Conservation (phyloP, 1,140 invertebrate species). For the Zaprionus taronus region DNA sequence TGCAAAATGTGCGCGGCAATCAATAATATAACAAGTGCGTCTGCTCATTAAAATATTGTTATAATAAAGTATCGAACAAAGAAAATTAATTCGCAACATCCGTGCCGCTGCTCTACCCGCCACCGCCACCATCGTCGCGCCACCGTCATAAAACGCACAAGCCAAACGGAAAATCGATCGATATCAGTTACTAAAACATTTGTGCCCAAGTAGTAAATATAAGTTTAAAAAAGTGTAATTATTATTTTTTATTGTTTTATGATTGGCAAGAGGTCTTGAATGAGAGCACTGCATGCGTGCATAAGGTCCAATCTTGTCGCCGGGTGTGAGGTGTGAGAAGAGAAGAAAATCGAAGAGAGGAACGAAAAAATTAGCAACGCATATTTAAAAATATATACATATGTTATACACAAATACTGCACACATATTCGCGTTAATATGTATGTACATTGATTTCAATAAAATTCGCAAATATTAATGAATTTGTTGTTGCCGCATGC, state of each 20-base stretch:
- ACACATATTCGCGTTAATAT: slow-evolving; percentile 7
- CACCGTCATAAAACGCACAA: slow-evolving; percentile 23
- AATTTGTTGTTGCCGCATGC: slow-evolving; percentile 47
- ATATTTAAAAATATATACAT: slow-evolving; percentile 39
- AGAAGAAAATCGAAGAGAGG: slow-evolving; percentile 23
- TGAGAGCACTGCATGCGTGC: background rate
- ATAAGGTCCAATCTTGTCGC: slow-evolving; percentile 29
- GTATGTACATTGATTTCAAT: slow-evolving; percentile 49
- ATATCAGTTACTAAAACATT: slow-evolving; percentile 24
- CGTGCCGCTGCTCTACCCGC: slow-evolving; percentile 34
- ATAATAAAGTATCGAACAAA: slow-evolving; percentile 10
- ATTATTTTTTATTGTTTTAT: slow-evolving; percentile 16
- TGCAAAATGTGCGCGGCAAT: slow-evolving; percentile 43
- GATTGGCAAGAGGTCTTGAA: slow-evolving; percentile 12
- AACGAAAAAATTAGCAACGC: slow-evolving; percentile 45
- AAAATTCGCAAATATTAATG: slow-evolving; percentile 71
- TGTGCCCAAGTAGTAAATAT: slow-evolving; percentile 17
- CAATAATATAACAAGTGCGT: slow-evolving; percentile 12
- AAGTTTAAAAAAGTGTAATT: slow-evolving; percentile 7
- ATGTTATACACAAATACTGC: slow-evolving; percentile 6
- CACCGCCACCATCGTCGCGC: slow-evolving; percentile 28
- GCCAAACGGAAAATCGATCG: slow-evolving; percentile 37
- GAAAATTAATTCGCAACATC: slow-evolving; percentile 40
- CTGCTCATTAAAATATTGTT: slow-evolving; percentile 1
- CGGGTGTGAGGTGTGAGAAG: slow-evolving; percentile 30